Conservation (phyloP, 2,888 invertebrate species). For the Synanthedon andrenaeformis region DNA sequence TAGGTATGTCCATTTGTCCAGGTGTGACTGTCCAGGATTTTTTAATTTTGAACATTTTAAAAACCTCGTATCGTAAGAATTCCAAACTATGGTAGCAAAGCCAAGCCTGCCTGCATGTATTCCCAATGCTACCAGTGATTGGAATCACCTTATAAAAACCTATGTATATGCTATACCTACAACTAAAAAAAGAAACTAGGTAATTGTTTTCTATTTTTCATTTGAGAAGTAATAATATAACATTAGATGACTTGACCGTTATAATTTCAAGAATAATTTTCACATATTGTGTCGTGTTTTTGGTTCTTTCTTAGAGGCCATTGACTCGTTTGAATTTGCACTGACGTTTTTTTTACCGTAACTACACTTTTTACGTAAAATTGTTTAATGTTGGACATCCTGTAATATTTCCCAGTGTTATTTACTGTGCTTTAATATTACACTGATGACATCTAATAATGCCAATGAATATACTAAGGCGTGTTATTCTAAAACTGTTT, state of each 20-base stretch:
- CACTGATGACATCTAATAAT: not conserved
- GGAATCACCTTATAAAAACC: no score
- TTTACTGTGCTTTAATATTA: not conserved
- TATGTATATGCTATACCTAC: no score
- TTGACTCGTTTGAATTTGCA: not conserved
- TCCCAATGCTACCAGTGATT: no score
- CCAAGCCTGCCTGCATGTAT: no score
- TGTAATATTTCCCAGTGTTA: conserved; percentile 17
- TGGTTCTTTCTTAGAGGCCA: not conserved
- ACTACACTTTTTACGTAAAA: not conserved
- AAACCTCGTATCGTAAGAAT: no score
- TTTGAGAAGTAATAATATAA: no score
- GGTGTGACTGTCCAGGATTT: no score
- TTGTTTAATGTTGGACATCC: conserved; percentile 25
- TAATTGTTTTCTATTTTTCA: no score
- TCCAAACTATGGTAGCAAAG: no score
- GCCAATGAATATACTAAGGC: not conserved
- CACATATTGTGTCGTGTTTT: not conserved
- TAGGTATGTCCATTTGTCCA: no score
- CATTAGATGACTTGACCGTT: not conserved
- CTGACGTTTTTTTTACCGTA: not conserved
- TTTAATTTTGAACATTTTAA: no score
- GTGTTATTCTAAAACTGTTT: not conserved
- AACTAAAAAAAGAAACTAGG: no score
- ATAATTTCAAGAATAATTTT: not conserved